A percentile compares a stretch with the other conserved stretches of the same genome.
Conservation (phyloP, 2,113 vertebrate species). For the Phoenicopterus ruber region DNA sequence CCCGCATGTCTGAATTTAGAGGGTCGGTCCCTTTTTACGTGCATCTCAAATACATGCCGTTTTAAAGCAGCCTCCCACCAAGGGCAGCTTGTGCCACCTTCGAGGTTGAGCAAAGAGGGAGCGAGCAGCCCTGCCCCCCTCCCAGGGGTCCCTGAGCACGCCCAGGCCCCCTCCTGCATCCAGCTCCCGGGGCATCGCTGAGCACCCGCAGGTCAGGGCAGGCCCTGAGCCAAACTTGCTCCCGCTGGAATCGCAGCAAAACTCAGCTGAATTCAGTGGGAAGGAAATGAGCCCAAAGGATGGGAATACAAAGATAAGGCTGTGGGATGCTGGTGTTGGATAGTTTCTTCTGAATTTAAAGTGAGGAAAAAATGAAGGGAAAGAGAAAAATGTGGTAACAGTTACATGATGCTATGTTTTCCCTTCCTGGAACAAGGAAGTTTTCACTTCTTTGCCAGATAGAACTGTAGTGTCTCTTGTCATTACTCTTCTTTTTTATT, state of each 20-base stretch:
- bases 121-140: not conserved
- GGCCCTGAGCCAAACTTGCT: not conserved
- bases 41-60: fast-evolving
- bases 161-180: not conserved
- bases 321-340: not conserved
- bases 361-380: not conserved
- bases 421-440: not conserved
- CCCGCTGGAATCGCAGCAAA: not conserved
- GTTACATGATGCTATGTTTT: not conserved
- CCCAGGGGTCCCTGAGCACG: not conserved
- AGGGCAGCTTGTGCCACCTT: not conserved
- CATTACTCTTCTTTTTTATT: not conserved
- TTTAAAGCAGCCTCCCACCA: not conserved
- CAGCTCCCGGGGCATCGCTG: fast-evolving
- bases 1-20: not conserved
- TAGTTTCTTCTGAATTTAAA: not conserved
- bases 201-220: not conserved
- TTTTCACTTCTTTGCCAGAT: not conserved
- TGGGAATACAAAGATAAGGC: not conserved
- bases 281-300: not conserved
- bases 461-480: not conserved
- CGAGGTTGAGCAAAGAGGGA: not conserved
- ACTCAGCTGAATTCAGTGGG: not conserved
- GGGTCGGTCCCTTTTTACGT: not conserved
- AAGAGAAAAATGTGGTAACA: not conserved